These are phyloP conservation scores for Tinea semifulvella DNA, from an alignment of 2,888 invertebrate genomes.

Conservation along the genomic window DNA sequence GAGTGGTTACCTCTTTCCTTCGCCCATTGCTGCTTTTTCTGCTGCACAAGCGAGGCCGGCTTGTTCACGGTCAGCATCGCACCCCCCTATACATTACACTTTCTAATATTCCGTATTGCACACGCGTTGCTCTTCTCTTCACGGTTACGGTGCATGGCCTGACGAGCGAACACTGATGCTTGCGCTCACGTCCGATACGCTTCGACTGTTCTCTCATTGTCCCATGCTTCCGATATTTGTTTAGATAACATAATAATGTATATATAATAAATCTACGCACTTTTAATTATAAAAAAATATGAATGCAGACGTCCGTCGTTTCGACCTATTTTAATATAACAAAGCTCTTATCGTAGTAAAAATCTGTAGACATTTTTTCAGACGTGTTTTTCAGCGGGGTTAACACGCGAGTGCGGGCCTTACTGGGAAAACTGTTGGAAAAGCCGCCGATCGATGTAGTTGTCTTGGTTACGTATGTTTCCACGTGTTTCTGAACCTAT, in stretches of 20 bases:
- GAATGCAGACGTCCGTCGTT: background rate
- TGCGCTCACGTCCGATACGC: constrained; percentile 30
- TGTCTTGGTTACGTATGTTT: constrained; percentile 59
- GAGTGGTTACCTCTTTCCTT: constrained; percentile 79
- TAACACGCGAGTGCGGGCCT: constrained; percentile 54
- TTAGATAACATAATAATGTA: background rate
- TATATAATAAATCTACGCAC: background rate
- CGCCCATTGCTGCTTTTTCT: constrained; percentile 93
- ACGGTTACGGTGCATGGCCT: constrained; percentile 56
- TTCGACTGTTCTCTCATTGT: constrained; percentile 51
- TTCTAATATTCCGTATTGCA: constrained; percentile 59
- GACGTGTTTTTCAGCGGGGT: constrained; percentile 46
- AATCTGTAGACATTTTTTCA: constrained; percentile 28
- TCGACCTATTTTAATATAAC: constrained; percentile 5
- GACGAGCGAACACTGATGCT: constrained; percentile 26
- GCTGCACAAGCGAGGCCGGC: constrained; percentile 77
- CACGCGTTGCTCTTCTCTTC: constrained; percentile 45
- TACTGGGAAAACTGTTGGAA: constrained; percentile 60
- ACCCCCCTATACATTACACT: constrained; percentile 56
- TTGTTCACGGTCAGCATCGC: constrained; percentile 62
- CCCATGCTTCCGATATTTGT: constrained; percentile 29
- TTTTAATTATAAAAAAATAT: background rate
- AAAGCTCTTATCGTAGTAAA: constrained; percentile 17
- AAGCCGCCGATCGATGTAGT: constrained; percentile 62
- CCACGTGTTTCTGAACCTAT: constrained; percentile 41